Conservation (phyloP, 2,888 invertebrate species). For the Chrysina gloriosa region DNA sequence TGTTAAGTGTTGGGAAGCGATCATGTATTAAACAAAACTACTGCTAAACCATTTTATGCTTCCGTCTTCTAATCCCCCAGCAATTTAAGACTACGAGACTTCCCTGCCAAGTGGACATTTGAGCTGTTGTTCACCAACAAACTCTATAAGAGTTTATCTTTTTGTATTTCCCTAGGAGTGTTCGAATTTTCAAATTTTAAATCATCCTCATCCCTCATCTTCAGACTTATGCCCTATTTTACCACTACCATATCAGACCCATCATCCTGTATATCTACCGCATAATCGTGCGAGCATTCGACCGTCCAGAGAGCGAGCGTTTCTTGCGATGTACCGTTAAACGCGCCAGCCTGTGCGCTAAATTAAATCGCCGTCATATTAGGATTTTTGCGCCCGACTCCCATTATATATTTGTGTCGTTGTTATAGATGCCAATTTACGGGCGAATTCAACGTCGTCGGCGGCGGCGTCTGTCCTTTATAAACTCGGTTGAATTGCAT, state of each 20-base stretch:
- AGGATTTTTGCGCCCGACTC: neutral
- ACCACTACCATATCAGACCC: neutral
- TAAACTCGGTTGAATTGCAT: constrained; percentile 4
- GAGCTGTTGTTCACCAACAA: too few relatives aligned
- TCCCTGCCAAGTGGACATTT: too few relatives aligned
- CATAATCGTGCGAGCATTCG: neutral
- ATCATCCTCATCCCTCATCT: neutral
- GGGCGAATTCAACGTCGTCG: constrained; percentile 6
- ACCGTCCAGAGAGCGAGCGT: neutral
- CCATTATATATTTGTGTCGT: constrained; percentile 11
- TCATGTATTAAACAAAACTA: too few relatives aligned
- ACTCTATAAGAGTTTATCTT: too few relatives aligned
- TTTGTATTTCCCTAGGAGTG: too few relatives aligned
- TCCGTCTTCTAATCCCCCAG: too few relatives aligned
- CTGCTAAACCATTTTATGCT: too few relatives aligned
- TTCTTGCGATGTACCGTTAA: constrained; percentile 1
- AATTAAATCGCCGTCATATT: constrained; percentile 21
- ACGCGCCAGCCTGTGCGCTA: constrained; percentile 7
- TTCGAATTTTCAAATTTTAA: too few relatives aligned
- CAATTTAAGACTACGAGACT: too few relatives aligned
- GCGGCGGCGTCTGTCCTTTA: neutral
- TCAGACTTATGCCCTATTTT: neutral
- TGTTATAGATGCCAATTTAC: constrained; percentile 7
- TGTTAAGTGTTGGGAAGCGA: too few relatives aligned
- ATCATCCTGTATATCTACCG: neutral